Base-by-base conservation (phyloP, 23 tunicate species). In the Trididemnum nubilum region DNA sequence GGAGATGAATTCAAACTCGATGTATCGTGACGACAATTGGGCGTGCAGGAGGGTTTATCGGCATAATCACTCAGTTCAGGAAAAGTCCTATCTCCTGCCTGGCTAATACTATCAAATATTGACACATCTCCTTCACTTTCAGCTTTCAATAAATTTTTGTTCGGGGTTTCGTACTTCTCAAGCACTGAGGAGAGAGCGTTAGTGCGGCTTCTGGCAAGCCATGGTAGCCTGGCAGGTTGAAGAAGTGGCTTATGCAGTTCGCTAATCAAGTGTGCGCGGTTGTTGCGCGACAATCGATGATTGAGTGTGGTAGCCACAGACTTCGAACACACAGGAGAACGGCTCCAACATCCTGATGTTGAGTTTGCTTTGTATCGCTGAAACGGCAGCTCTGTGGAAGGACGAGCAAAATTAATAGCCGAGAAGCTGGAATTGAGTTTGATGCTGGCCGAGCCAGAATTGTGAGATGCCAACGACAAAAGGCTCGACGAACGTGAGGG, bases 401-500 rank as follows among this genome's bases (percentile, higher is more conserved):
- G 86, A 9, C 71, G 39, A 34, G 74, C 80, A 74, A 74, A 74
- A 74, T 24, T 9, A 39, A 74, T 24, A 39, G 63, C 28, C 19
- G 0, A 71, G 23, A 28, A 34, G 15, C 23, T 34, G 19, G 64
- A 23, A 0, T 19, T 33, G 32, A 1, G 0, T 49, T 0, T 40
- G 40, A 18, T 50, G 12, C n/a, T 2, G 29, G 82, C 9, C 9
- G 50, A 59, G 22, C 72, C 73, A 27, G 89, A 85, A 21, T 64
- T 40, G 23, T 77, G 83, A 4, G 84, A 86, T 0, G 90, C 26
- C 19, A 85, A 58, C 2, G 88, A 85, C 9, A 86, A 80, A 22
- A 86, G 80, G 36, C 90, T 86, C 36, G 90, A 86, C 57, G 90
- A 79, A 51, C 90, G 71, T 25, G 90, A 86, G 4, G 90, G 90